Evolutionary conservation across 2,113 vertebrate genomes (phyloP).

Genomic region (Microcebus ravelobensis): DNA sequence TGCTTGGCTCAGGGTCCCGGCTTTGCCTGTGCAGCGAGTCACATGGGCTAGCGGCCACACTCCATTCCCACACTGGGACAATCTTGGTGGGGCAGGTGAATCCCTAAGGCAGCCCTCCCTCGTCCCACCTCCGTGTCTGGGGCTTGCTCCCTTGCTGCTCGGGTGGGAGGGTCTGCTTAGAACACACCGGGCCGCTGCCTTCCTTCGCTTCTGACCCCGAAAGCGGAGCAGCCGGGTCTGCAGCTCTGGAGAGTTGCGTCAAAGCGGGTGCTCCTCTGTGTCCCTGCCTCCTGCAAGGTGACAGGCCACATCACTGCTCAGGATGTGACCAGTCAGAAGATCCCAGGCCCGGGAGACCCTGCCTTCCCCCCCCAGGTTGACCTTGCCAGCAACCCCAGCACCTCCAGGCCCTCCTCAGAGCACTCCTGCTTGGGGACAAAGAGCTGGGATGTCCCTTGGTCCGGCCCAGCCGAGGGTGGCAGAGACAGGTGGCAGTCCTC

Average conservation of each 20-base stretch:
- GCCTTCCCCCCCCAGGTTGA: not conserved
- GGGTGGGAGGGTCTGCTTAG: not conserved
- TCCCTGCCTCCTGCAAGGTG: not conserved
- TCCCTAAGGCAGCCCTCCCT: not conserved
- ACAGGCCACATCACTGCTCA: not conserved
- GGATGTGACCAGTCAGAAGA: not conserved
- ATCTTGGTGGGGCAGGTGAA: not conserved
- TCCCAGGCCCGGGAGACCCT: not conserved
- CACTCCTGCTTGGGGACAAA: slow-evolving; percentile 26
- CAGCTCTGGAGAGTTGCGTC: rapidly evolving
- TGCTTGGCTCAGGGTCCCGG: not conserved
- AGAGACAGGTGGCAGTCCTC: slow-evolving; percentile 30
- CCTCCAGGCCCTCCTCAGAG: not conserved
- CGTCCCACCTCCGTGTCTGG: too few relatives aligned
- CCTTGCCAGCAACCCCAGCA: too few relatives aligned
- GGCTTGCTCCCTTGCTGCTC: not conserved
- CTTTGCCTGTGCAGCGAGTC: not conserved
- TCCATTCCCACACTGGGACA: not conserved
- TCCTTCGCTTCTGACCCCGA: not conserved
- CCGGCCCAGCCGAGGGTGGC: not conserved
- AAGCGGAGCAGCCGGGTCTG: not conserved
- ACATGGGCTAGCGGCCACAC: rapidly evolving
- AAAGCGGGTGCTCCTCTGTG: not conserved
- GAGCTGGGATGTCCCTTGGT: slow-evolving; percentile 26
- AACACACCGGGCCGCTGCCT: not conserved